A percentile compares a stretch with the other conserved stretches of the same genome.
Conservation (phyloP, 2,888 invertebrate species). For the Erynnis tages region DNA sequence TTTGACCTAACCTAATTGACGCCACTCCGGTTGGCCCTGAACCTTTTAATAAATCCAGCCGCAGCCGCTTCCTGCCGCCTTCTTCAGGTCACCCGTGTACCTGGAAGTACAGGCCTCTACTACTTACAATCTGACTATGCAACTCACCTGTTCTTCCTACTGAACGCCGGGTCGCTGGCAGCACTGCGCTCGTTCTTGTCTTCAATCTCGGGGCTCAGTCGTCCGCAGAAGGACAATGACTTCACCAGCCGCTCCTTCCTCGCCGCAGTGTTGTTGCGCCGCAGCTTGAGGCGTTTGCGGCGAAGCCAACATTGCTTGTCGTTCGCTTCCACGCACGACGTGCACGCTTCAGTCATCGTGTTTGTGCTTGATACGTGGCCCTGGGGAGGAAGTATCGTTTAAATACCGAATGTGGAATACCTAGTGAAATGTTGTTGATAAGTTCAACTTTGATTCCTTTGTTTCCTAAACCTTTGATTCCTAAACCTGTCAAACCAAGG, state of each 20-base stretch:
- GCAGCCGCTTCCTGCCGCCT: no score
- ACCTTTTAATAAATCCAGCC: no score
- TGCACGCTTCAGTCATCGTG: conserved; percentile 78
- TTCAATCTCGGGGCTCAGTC: conserved; percentile 80
- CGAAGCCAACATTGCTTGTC: conserved; percentile 64
- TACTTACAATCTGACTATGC: no score
- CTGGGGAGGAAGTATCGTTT: conserved; percentile 39
- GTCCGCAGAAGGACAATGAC: conserved; percentile 88
- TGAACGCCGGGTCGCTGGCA: conserved; percentile 84
- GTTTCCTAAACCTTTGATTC: no score
- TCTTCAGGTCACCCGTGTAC: no score
- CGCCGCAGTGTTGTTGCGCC: conserved; percentile 53
- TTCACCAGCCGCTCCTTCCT: conserved; percentile 83
- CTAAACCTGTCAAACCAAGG: no score
- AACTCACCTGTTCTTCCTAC: conserved; percentile 75
- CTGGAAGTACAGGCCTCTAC: no score
- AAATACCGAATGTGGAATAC: not conserved
- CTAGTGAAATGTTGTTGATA: no score
- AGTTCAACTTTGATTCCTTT: no score
- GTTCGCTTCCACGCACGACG: conserved; percentile 74
- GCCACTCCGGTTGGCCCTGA: no score
- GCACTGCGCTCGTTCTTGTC: conserved; percentile 81
- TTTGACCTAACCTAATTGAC: no score
- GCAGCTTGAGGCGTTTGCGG: conserved; percentile 63
- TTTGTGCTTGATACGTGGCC: conserved; percentile 78